Base-by-base conservation (phyloP, 2,888 invertebrate genomes). In the Epistrophe grossulariae region DNA sequence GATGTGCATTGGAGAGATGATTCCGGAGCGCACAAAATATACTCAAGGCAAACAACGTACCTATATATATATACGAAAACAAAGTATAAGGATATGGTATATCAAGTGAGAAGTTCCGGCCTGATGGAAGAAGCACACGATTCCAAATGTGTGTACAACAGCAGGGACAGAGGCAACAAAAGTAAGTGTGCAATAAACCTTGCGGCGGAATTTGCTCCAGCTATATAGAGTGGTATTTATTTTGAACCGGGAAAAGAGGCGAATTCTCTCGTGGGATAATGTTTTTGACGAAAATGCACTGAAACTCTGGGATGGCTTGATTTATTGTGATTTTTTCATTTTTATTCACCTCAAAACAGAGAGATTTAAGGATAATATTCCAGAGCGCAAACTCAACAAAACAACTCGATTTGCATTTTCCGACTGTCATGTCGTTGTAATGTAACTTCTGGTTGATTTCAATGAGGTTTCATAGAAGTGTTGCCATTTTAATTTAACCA, bases 31-130 rank as follows among this genome's bases (percentile, higher is more conserved):
- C 38, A 48, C 43, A 71, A 62, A 19, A n/a, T 8, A 57, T 19
- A 31, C 55, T 40, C 62, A 76, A 38, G 13, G 24, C 45, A 40
- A 28, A 40, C 62, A 24, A n/a, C 28, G 52, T 24, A 13, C 8
- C 35, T 5, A 10, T 35, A 43, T 45, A 19, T 5, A 10, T 35
- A 43, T 45, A 19, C 31, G 15, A 17, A 40, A 38, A 55, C 70
- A 50, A 31, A 48, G 50, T 38, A n/a, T n/a, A 59, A 68, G 50
- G 68, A 68, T 35, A 57, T 55, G 74, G 70, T 57, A 40, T 68
- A 87, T 82, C 66, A 82, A 87, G 85, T 82, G 85, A 79, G 78
- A 76, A 87, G 82, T 87, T 87, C 87, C 83, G 85, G 85, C 82
- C 78, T 74, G 82, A 82, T 87, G 48, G 45, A 73, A 68, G 45